phyloP scores from a whole-genome alignment of 2,888 invertebrate species.

The Chalcis sispes region DNA sequence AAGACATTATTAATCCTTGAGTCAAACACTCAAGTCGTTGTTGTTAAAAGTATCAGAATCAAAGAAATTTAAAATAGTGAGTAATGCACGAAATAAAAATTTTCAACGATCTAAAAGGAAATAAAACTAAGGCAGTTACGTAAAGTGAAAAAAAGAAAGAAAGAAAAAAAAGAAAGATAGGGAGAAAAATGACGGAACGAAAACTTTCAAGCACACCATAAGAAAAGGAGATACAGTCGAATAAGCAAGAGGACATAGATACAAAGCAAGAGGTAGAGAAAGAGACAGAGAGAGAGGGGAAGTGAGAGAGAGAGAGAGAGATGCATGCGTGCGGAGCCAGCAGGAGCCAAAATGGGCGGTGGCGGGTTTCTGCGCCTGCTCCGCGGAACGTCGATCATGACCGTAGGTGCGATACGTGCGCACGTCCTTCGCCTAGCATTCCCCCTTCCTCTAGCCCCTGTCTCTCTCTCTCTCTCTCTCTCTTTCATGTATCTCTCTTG shows the following conservation, averaged over 20 bases:
- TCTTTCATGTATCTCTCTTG: not conserved
- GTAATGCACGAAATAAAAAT: too few species aligned
- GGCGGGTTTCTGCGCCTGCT: slow-evolving; percentile 51
- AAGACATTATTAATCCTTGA: too few species aligned
- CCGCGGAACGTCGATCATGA: slow-evolving; percentile 50
- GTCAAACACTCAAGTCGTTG: too few species aligned
- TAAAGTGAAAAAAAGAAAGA: not conserved
- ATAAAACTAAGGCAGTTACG: too few species aligned
- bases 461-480: not conserved
- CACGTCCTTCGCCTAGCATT: slow-evolving; percentile 13
- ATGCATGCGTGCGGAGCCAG: slow-evolving; percentile 13
- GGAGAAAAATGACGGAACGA: not conserved
- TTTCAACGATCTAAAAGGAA: too few species aligned
- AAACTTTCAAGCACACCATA: not conserved
- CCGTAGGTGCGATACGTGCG: slow-evolving; percentile 34
- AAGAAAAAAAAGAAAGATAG: not conserved
- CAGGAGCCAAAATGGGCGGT: slow-evolving; percentile 41
- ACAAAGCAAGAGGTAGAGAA: not conserved
- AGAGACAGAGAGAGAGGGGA: not conserved
- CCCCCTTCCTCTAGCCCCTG: too few species aligned
- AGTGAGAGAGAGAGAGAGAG: not conserved
- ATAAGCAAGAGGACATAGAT: not conserved
- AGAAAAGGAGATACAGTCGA: not conserved
- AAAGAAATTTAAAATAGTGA: too few species aligned
- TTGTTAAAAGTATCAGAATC: too few species aligned